A percentile compares a stretch with the other conserved stretches of the same genome.
These are phyloP conservation scores for Cyprinella venusta DNA, from an alignment of 2,797 vertebrate genomes.

Conservation along the genomic window DNA sequence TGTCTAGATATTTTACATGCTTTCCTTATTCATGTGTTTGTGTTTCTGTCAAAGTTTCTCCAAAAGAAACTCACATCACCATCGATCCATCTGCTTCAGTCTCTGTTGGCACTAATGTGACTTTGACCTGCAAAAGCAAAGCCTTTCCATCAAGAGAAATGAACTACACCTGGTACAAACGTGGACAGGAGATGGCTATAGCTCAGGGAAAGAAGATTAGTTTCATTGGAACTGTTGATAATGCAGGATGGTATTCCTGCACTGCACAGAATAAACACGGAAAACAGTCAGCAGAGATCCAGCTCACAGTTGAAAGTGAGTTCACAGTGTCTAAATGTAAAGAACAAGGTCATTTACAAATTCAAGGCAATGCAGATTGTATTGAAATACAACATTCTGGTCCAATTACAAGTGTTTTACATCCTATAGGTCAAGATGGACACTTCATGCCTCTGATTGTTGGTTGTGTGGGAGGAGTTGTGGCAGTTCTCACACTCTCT, in stretches of 20 bases:
- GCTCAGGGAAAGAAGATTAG: background rate
- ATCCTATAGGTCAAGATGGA: background rate
- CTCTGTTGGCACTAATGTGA: constrained; percentile 59
- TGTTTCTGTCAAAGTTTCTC: background rate
- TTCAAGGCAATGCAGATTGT: background rate
- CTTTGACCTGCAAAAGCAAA: constrained; percentile 68
- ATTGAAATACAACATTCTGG: background rate
- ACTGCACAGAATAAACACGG: constrained; percentile 46
- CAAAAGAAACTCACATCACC: constrained; percentile 51
- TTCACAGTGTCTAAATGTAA: background rate
- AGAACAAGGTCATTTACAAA: background rate
- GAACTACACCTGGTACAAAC: constrained; percentile 67
- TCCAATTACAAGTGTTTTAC: too few species aligned
- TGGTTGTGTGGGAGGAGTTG: background rate
- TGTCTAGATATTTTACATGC: background rate
- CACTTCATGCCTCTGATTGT: background rate
- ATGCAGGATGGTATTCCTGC: constrained; percentile 60
- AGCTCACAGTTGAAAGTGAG: background rate
- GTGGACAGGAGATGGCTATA: background rate
- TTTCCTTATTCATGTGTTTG: background rate
- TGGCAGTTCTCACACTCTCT: background rate
- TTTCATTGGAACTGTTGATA: constrained; percentile 22
- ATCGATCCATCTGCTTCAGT: constrained; percentile 41
- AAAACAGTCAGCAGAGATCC: background rate
- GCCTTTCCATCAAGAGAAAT: constrained; percentile 60